A percentile compares a stretch with the other conserved stretches of the same genome.
These are phyloP conservation scores for Macaria liturata DNA, from an alignment of 2,888 invertebrate species.

Conservation along the genomic window DNA sequence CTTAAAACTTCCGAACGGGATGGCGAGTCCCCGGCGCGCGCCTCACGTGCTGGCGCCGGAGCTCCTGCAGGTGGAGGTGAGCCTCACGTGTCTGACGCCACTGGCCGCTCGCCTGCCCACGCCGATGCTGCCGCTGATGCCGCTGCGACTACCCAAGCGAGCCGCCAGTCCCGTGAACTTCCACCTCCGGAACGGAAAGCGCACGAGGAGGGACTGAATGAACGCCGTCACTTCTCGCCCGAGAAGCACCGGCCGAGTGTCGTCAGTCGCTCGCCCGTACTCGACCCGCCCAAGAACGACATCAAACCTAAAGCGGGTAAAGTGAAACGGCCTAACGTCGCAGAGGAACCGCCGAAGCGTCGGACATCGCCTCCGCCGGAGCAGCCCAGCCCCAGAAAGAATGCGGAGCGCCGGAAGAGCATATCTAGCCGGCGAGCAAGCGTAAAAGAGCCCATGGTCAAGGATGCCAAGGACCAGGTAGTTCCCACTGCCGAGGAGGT, in stretches of 20 bases:
- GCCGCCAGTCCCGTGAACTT: constrained; percentile 83
- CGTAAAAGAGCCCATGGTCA: constrained; percentile 43
- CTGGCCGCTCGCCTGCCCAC: constrained; percentile 68
- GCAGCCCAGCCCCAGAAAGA: constrained; percentile 57
- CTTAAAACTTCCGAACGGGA: constrained; percentile 93
- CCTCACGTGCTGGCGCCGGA: constrained; percentile 86
- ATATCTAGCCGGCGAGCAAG: constrained; percentile 42
- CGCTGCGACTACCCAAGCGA: constrained; percentile 82
- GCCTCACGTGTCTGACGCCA: constrained; percentile 84
- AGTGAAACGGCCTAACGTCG: constrained; percentile 48
- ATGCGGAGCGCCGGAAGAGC: constrained; percentile 52
- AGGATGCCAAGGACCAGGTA: constrained; percentile 10
- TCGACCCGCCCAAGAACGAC: constrained; percentile 51
- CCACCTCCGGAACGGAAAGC: constrained; percentile 85
- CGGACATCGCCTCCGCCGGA: constrained; percentile 25
- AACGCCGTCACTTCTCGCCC: constrained; percentile 36
- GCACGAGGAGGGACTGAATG: constrained; percentile 82
- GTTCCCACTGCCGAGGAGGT: constrained; percentile 39
- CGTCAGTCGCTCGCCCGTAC: constrained; percentile 37
- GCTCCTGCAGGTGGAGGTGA: constrained; percentile 87
- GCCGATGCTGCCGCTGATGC: constrained; percentile 55
- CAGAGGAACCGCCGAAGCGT: constrained; percentile 47
- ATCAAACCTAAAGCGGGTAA: constrained; percentile 43
- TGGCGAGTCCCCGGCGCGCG: constrained; percentile 85
- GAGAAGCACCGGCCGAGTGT: not conserved